These are phyloP conservation scores for Dolomedes plantarius DNA, from an alignment of 2,888 invertebrate species.

Conservation along the genomic window DNA sequence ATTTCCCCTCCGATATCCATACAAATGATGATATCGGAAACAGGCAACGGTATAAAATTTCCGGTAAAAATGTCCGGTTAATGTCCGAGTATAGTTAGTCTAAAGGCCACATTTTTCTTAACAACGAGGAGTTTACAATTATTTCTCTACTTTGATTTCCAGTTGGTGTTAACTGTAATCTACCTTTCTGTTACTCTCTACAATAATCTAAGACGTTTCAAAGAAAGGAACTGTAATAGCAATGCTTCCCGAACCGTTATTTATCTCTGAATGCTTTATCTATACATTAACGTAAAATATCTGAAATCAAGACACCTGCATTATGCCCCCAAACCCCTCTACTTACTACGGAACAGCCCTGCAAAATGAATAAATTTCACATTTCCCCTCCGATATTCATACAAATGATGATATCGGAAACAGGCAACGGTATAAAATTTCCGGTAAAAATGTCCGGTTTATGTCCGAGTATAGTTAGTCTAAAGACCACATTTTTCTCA, in stretches of 20 bases:
- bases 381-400: conserved; percentile 5
- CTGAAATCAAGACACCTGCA: not conserved
- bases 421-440: conserved; percentile 11
- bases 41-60: conserved; percentile 11
- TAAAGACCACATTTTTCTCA: too few relatives aligned
- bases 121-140: too few relatives aligned
- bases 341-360: not conserved
- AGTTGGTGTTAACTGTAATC: too few relatives aligned
- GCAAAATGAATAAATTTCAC: not conserved
- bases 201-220: too few relatives aligned
- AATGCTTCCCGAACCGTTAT: too few relatives aligned
- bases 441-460: conserved; percentile 38
- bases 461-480: too few relatives aligned
- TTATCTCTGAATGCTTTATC: not conserved
- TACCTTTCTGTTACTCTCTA: too few relatives aligned
- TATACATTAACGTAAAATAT: not conserved
- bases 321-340: not conserved
- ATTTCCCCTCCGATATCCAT: conserved; percentile 5
- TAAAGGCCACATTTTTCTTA: too few relatives aligned
- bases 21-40: conserved; percentile 7
- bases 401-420: conserved; percentile 7
- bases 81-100: too few relatives aligned
- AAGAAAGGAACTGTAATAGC: too few relatives aligned
- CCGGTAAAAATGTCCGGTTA: conserved; percentile 38
- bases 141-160: too few relatives aligned